Base-by-base conservation (phyloP, 2,113 vertebrate species). In the Psophia crepitans region DNA sequence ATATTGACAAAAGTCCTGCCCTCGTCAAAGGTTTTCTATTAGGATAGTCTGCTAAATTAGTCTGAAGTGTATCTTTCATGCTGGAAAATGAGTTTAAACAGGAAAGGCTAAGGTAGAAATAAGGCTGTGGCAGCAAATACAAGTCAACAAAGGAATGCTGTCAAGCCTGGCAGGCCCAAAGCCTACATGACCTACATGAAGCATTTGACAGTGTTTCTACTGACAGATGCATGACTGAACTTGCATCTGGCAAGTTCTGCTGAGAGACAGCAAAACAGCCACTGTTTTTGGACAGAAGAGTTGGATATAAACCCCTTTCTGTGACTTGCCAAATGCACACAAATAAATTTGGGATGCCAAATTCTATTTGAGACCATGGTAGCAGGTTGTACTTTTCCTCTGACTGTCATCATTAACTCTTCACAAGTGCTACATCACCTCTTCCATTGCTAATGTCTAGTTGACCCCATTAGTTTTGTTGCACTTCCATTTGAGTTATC, bases 1-100 rank as follows among this genome's bases (percentile, higher is more conserved):
- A 14, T 95, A 68, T 93, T 98, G 97, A 96, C 82, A 89, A 54
- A 98, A 92, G 76, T 69, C 87, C 85, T 97, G 54, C 78, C 57
- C 83, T 94, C 60, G 63, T 92, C 43, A 20, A 92, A 95, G 88
- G 56, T 53, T 91, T 78, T 78, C 91, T 90, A 39, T 79, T 84
- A 75, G 88, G 7, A 35, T 90, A 96, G 88, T 87, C 86, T 95
- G 77, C 95, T 94, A 95, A 95, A 93, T 87, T 88, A 94, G 63
- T 74, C 90, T 94, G 80, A 96, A 93, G 32, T 93, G 56, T 86
- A 84, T 90, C 87, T 97, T 97, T 97, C 69, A 93, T 94, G 51
- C 66, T 77, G 85, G 82, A 71, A 96, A 95, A 81, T 58, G 1
- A 87, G 37, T 98, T 97, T 95, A 86, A 96, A 93, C 64, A 95